Evolutionary conservation across 2,888 invertebrate species (phyloP), one percentile per base, ranked within the genome.

Genomic region (Metalampra italica): DNA sequence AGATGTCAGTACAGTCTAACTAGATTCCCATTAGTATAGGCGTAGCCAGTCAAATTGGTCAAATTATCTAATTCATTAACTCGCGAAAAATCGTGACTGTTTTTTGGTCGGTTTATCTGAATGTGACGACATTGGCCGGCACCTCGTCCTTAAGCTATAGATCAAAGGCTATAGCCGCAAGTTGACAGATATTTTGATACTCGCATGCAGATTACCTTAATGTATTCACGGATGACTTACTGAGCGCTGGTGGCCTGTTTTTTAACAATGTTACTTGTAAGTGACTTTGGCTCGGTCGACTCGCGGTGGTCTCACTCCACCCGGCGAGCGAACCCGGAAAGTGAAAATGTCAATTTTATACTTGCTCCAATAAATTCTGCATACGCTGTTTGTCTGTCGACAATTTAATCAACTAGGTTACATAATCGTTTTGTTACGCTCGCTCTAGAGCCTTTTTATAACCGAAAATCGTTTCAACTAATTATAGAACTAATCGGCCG

Each of bases 131-230:
- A 32, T 11, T 34, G 43, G 41, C 29, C 38, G 34, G 29, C 40
- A 13, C 39, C 46, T 37, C 9, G 13, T 32, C 53, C 51, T 43
- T 45, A 52, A 50, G 49, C 61, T 60, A 59, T 68, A 82, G 76
- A 86, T 87, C 82, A 87, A 86, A 86, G 78, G 65, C 58, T 60
- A 64, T 58, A 51, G 70, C 81, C 81, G 82, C 68, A 66, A 64
- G 74, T 79, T 82, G 85, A 87, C 85, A 83, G 78, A 81, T 83
- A 85, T 84, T 83, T 80, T 82, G 80, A 83, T 85, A 84, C 72
- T 77, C 66, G 72, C 77, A 58, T 58, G 60, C 68, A 76, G 76
- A 84, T 83, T 78, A 81, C 77, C 73, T 78, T 80, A 83, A 80
- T 82, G 57, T 82, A 83, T 85, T 74, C 86, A 82, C 65, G 80